phyloP scores from a whole-genome alignment of 2,888 invertebrate species.

The Nomada lathburiana region DNA sequence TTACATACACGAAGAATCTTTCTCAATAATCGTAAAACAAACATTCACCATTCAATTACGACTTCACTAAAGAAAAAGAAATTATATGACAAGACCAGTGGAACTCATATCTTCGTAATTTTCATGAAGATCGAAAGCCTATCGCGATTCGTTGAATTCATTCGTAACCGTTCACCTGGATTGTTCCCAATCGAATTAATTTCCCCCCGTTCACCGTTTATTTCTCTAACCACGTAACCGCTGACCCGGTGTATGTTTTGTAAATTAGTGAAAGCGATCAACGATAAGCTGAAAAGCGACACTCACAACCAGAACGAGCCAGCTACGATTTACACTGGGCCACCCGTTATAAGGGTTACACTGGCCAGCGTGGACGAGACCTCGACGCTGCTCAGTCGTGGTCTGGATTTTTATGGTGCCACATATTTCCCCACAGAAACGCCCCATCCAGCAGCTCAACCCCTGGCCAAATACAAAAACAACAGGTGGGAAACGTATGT shows the following conservation, averaged over 20 bases:
- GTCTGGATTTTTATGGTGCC: conserved; percentile 94
- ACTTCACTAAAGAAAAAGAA: neutral
- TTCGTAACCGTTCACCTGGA: conserved; percentile 10
- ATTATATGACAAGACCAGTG: too few species aligned
- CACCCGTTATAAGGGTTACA: conserved; percentile 84
- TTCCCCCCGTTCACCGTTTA: conserved; percentile 9
- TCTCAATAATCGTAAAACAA: neutral
- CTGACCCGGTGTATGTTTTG: conserved; percentile 43
- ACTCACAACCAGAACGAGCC: conserved; percentile 80
- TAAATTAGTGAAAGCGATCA: conserved; percentile 79
- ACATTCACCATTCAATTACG: too few species aligned
- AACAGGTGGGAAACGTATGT: conserved; percentile 79
- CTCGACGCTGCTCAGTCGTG: conserved; percentile 90
- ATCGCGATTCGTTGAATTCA: conserved; percentile 36
- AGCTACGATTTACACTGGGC: conserved; percentile 83
- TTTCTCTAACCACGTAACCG: conserved; percentile 31
- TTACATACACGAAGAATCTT: neutral
- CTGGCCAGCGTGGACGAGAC: conserved; percentile 85
- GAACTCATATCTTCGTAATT: neutral
- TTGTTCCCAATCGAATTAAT: conserved; percentile 39
- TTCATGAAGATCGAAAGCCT: conserved; percentile 5
- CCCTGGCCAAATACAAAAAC: conserved; percentile 82
- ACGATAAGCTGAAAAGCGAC: conserved; percentile 81
- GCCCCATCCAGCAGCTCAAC: conserved; percentile 87
- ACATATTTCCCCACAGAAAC: conserved; percentile 95